Conservation (phyloP, 2,888 invertebrate species). For the Drosophila birchii region DNA sequence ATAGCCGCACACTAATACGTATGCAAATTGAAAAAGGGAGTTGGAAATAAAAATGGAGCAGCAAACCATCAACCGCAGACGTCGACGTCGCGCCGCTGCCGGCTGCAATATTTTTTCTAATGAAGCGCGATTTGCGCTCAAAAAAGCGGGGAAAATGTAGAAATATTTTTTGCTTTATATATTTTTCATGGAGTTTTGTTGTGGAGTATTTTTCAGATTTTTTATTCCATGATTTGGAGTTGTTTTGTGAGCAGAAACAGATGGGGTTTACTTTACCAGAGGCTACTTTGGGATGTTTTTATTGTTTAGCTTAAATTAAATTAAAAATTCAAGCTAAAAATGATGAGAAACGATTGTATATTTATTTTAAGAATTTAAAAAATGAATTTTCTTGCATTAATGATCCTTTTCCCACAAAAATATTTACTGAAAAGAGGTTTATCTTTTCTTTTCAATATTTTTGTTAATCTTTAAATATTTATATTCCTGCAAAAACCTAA, state of each 20-base stretch:
- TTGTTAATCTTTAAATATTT: not conserved
- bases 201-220: not conserved
- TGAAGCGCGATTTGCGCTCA: constrained; percentile 60
- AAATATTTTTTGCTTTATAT: not conserved
- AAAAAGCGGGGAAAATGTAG: constrained; percentile 59
- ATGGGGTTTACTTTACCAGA: not conserved
- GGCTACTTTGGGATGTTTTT: not conserved
- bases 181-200: not conserved
- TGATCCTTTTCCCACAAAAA: not conserved
- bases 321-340: not conserved
- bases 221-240: constrained; percentile 12
- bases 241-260: not conserved
- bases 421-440: not conserved
- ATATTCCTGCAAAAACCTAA: not conserved
- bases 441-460: not conserved
- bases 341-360: too few relatives aligned
- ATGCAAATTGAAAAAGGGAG: constrained; percentile 74
- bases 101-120: constrained; percentile 63
- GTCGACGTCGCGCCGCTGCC: constrained; percentile 30
- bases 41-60: constrained; percentile 79
- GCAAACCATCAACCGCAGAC: constrained; percentile 70
- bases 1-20: constrained; percentile 33
- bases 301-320: rapidly evolving
- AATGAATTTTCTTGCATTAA: too few relatives aligned
- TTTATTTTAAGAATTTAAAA: too few relatives aligned